phyloP scores from a whole-genome alignment of 2,113 vertebrate species.

The Paramisgurnus dabryanus region DNA sequence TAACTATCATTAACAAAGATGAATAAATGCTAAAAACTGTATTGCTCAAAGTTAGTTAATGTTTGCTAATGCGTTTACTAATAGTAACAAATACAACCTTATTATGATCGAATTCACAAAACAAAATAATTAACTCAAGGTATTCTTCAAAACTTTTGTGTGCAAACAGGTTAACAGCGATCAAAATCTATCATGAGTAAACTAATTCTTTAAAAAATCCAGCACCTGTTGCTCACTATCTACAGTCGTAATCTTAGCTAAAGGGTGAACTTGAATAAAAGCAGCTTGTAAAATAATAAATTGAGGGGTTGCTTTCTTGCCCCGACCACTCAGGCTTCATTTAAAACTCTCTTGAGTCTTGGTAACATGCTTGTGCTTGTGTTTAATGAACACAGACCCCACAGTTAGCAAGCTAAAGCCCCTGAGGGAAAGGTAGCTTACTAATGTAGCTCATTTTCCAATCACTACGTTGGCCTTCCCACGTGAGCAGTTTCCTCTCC shows the following conservation, averaged over 20 bases:
- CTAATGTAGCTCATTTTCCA: conserved; percentile 43
- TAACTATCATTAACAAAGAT: too few relatives aligned
- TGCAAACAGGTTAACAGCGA: too few relatives aligned
- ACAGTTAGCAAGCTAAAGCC: conserved; percentile 38
- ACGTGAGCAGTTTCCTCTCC: not conserved
- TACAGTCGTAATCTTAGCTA: not conserved
- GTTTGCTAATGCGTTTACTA: too few relatives aligned
- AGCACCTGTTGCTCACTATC: conserved; percentile 25
- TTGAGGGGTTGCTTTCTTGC: conserved; percentile 14
- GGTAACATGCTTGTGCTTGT: conserved; percentile 37
- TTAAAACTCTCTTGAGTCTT: conserved; percentile 28
- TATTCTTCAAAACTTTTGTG: too few relatives aligned
- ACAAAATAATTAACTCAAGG: too few relatives aligned
- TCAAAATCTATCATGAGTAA: not conserved
- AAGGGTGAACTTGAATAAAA: conserved; percentile 1
- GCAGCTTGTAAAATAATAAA: not conserved
- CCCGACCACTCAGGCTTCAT: conserved; percentile 8
- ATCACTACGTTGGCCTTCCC: conserved; percentile 29
- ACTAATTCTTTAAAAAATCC: not conserved
- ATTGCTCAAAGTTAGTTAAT: too few relatives aligned
- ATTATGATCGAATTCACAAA: too few relatives aligned
- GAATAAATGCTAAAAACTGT: too few relatives aligned
- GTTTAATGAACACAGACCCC: conserved; percentile 42
- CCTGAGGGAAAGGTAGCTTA: conserved; percentile 18
- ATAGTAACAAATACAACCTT: too few relatives aligned